A percentile compares a stretch with the other conserved stretches of the same genome.
Evolutionary conservation across 2,888 invertebrate genomes (phyloP).

Genomic region (Crocallis elinguaria): DNA sequence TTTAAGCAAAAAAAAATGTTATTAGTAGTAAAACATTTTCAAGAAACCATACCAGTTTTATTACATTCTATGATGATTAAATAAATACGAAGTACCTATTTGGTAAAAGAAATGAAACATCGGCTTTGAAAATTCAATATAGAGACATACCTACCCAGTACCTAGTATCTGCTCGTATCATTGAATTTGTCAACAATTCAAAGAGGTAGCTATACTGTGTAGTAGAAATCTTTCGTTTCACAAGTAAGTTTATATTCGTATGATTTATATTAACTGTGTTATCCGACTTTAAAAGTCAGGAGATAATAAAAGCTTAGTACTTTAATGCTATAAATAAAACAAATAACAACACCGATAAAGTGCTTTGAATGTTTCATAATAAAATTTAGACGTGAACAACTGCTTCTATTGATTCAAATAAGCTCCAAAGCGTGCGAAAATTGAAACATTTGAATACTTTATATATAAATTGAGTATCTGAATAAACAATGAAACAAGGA

Average conservation of each 20-base stretch:
- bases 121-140: no score
- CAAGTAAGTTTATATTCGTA: not conserved
- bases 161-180: no score
- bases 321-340: slow-evolving; percentile 5
- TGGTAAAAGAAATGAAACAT: no score
- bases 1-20: no score
- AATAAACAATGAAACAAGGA: slow-evolving; percentile 5
- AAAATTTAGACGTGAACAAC: slow-evolving; percentile 18
- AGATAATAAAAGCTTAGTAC: slow-evolving; percentile 6
- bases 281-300: slow-evolving; percentile 3
- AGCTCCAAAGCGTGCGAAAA: not conserved
- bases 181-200: not conserved
- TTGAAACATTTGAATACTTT: slow-evolving; percentile 9
- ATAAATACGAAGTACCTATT: no score
- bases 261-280: slow-evolving; percentile 13
- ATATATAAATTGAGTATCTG: slow-evolving; percentile 4
- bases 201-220: no score
- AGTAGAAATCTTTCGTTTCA: not conserved
- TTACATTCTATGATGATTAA: no score
- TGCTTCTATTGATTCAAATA: slow-evolving; percentile 15
- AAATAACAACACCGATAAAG: slow-evolving; percentile 19
- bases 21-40: no score
- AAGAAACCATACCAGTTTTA: no score
- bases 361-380: slow-evolving; percentile 9
- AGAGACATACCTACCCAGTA: no score